Conservation (phyloP, 2,888 invertebrate species). For the Nomada ruficornis region DNA sequence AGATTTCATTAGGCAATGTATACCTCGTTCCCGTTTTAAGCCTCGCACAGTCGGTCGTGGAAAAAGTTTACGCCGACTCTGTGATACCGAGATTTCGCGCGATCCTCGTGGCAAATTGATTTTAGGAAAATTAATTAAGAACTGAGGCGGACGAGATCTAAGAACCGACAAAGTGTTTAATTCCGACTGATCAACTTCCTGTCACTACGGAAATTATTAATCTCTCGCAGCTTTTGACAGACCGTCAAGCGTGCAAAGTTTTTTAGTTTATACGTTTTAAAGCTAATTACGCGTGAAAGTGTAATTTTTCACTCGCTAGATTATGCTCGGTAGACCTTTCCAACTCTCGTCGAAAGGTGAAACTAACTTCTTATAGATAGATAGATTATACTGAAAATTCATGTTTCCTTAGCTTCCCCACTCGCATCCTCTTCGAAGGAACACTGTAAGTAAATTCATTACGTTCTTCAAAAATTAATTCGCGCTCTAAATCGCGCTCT, state of each 20-base stretch:
- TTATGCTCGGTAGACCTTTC: too few species aligned
- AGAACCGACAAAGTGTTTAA: constrained; percentile 73
- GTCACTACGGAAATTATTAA: constrained; percentile 26
- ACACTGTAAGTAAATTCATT: too few species aligned
- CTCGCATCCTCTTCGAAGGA: too few species aligned
- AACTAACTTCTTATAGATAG: too few species aligned
- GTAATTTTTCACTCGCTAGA: too few species aligned
- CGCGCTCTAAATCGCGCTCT: too few species aligned
- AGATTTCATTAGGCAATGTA: constrained; percentile 66
- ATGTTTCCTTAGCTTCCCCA: too few species aligned
- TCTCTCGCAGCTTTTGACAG: not conserved
- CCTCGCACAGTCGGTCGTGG: constrained; percentile 37
- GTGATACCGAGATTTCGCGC: constrained; percentile 64
- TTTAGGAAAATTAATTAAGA: constrained; percentile 81
- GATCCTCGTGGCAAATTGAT: constrained; percentile 78
- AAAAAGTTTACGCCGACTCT: constrained; percentile 52
- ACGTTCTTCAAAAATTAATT: not conserved
- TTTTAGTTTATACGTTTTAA: too few species aligned
- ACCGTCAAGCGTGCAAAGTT: too few species aligned
- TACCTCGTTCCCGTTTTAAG: constrained; percentile 54
- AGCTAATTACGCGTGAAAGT: too few species aligned
- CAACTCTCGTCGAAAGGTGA: too few species aligned
- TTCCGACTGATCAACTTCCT: constrained; percentile 72
- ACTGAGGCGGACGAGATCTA: constrained; percentile 59
- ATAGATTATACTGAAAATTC: too few species aligned